Percentiles rank a stretch among this genome's conserved stretches.
These are phyloP conservation scores for Melanostoma mellinum DNA, from an alignment of 2,888 invertebrate genomes.

Conservation along the genomic window DNA sequence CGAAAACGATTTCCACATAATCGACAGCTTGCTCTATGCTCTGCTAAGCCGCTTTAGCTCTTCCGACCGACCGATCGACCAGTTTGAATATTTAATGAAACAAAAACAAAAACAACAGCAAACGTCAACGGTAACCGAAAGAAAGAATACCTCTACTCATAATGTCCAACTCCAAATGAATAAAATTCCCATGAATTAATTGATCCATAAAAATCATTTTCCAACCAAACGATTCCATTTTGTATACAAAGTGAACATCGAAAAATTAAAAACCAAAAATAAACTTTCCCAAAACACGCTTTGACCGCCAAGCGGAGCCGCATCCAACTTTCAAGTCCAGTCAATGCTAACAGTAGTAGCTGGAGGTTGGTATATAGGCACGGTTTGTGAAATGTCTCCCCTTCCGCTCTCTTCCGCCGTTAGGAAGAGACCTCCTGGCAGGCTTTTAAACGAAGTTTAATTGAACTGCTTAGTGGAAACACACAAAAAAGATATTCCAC, in stretches of 20 bases:
- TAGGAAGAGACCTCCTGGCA: not conserved
- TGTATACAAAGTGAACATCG: constrained; percentile 28
- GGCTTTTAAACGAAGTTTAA: constrained; percentile 41
- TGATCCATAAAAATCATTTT: constrained; percentile 63
- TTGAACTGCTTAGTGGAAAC: constrained; percentile 51
- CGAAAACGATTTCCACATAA: constrained; percentile 16
- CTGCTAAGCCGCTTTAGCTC: constrained; percentile 25
- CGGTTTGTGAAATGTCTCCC: not conserved
- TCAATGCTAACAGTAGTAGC: not conserved
- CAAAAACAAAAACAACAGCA: too few relatives aligned
- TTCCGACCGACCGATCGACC: too few relatives aligned
- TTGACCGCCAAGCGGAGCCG: not conserved
- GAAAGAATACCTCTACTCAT: constrained; percentile 2
- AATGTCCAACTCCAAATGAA: constrained; percentile 12
- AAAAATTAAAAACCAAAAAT: not conserved
- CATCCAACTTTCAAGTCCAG: not conserved
- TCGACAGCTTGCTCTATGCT: not conserved
- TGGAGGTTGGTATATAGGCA: too few relatives aligned
- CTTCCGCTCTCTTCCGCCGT: not conserved
- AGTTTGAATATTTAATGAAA: too few relatives aligned
- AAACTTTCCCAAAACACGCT: constrained; percentile 23
- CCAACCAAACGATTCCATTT: constrained; percentile 33
- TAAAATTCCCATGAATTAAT: constrained; percentile 62
- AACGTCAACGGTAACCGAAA: not conserved
- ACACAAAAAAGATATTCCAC: constrained; percentile 10